A percentile compares a stretch with the other conserved stretches of the same genome.
These are phyloP conservation scores for Matsumurasca onukii DNA, from an alignment of 1,140 invertebrate species.

Conservation along the genomic window DNA sequence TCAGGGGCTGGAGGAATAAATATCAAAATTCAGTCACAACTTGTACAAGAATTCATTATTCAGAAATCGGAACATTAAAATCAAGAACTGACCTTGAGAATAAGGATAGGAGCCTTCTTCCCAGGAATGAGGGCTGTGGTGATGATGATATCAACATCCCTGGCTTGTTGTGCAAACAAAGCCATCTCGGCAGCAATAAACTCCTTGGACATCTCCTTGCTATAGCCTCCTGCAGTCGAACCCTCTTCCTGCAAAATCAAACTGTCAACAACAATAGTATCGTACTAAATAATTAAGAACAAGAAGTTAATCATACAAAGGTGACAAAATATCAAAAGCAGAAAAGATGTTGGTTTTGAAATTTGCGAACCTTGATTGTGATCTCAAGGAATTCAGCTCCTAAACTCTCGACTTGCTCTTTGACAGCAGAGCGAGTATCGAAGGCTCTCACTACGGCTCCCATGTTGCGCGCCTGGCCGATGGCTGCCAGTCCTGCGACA, in stretches of 20 bases:
- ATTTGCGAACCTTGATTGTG: conserved; percentile 69
- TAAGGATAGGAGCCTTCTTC: conserved; percentile 77
- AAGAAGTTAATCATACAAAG: too few species aligned
- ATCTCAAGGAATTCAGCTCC: conserved; percentile 85
- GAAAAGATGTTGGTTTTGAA: too few species aligned
- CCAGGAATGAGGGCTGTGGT: conserved; percentile 90
- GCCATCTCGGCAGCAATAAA: conserved; percentile 86
- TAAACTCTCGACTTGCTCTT: conserved; percentile 87
- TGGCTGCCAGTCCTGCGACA: conserved; percentile 82
- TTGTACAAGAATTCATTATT: too few species aligned
- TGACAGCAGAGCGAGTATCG: conserved; percentile 82
- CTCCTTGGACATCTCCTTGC: conserved; percentile 88
- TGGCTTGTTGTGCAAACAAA: conserved; percentile 81
- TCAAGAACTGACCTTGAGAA: conserved; percentile 77
- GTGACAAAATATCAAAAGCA: too few species aligned
- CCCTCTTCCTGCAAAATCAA: conserved; percentile 81
- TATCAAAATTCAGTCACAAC: too few species aligned
- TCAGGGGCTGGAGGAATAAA: too few species aligned
- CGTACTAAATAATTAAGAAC: too few species aligned
- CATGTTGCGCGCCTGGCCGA: conserved; percentile 85
- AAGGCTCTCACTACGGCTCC: conserved; percentile 86
- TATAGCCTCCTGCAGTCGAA: conserved; percentile 81
- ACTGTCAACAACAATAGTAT: too few species aligned
- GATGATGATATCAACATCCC: conserved; percentile 80
- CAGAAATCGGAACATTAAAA: too few species aligned